phyloP scores from a whole-genome alignment of 2,113 vertebrate genomes.

The Scopus umbretta region DNA sequence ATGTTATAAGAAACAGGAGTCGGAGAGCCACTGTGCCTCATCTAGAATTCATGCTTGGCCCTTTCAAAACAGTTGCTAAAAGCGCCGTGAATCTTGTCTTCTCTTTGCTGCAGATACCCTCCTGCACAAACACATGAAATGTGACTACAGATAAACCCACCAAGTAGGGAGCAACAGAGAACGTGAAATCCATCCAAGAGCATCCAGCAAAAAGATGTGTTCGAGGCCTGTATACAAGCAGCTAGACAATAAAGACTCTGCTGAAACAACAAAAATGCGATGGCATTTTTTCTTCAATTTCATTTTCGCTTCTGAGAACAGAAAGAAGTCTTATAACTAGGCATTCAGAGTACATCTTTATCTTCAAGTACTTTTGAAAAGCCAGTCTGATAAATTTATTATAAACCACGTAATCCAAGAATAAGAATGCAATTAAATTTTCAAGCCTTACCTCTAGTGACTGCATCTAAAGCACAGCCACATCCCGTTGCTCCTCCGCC shows the following conservation, averaged over 20 bases:
- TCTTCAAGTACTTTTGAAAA: not conserved
- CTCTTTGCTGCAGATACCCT: not conserved
- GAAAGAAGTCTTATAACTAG: not conserved
- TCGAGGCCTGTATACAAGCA: not conserved
- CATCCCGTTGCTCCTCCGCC: slow-evolving; percentile 94
- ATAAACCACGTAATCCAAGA: accelerated
- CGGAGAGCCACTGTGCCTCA: not conserved
- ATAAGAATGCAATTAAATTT: accelerated
- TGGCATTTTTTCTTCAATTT: not conserved
- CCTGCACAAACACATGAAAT: not conserved
- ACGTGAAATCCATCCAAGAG: not conserved
- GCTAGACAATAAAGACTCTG: not conserved
- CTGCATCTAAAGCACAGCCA: slow-evolving; percentile 93
- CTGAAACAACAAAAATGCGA: not conserved
- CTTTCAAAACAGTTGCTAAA: not conserved
- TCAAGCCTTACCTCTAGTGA: slow-evolving; percentile 81
- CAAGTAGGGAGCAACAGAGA: not conserved
- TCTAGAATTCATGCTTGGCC: not conserved
- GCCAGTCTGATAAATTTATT: accelerated
- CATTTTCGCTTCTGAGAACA: not conserved
- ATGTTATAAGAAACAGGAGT: accelerated
- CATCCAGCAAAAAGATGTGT: not conserved
- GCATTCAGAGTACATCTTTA: not conserved
- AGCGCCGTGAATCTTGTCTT: not conserved
- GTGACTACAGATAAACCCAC: not conserved